These are phyloP conservation scores for Hirtodrosophila confusa DNA, from an alignment of 2,888 invertebrate genomes.

Conservation along the genomic window DNA sequence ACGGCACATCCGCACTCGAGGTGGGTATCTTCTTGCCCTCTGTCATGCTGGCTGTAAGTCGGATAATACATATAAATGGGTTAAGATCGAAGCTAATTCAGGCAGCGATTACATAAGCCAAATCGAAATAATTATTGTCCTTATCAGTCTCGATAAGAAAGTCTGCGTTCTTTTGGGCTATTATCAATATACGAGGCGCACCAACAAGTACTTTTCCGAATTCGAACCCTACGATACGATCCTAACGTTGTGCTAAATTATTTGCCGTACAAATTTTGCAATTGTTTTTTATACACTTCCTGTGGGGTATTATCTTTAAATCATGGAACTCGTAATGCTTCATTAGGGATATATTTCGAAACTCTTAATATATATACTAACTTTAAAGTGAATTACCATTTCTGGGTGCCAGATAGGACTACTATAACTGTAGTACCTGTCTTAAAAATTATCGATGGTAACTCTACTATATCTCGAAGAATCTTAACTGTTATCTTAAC, in stretches of 20 bases:
- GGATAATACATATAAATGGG: neutral
- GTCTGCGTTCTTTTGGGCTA: neutral
- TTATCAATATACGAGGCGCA: constrained; percentile 11
- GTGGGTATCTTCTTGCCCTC: constrained; percentile 71
- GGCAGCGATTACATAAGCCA: constrained; percentile 21
- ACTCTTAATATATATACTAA: no score
- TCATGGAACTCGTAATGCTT: no score
- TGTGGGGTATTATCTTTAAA: no score
- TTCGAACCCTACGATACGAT: constrained; percentile 24
- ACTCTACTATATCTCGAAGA: no score
- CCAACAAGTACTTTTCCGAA: neutral
- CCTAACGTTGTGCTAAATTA: constrained; percentile 24
- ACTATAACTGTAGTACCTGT: no score
- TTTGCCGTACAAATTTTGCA: constrained; percentile 9
- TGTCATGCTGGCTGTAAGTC: constrained; percentile 59
- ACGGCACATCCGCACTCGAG: constrained; percentile 77
- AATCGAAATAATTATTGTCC: constrained; percentile 24
- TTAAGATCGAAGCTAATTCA: constrained; percentile 18
- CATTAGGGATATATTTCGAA: no score
- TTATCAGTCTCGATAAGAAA: constrained; percentile 29
- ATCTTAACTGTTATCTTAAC: no score
- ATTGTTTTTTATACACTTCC: no score
- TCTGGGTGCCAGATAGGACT: no score
- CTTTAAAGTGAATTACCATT: no score
- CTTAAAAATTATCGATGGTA: no score